Percentiles rank a stretch among this genome's conserved stretches.
Conservation (phyloP, 2,888 invertebrate genomes). For the Sialis fuliginosa region DNA sequence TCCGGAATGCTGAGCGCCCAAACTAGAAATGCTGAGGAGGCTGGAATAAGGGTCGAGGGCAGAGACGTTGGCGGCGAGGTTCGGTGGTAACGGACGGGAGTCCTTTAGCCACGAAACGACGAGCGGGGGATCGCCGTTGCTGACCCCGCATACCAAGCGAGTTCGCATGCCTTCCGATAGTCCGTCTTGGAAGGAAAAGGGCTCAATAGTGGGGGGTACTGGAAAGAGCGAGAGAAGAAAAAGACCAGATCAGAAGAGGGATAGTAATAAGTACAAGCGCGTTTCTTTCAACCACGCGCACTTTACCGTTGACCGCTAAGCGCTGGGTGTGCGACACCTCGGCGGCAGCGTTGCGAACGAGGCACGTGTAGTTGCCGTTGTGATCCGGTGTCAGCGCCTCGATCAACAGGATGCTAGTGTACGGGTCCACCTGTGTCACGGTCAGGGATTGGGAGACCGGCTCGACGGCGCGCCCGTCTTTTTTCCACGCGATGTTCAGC, state of each 20-base stretch:
- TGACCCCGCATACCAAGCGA: conserved; percentile 63
- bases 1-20: conserved; percentile 56
- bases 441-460: conserved; percentile 36
- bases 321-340: conserved; percentile 56
- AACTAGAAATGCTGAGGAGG: conserved; percentile 58
- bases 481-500: conserved; percentile 57
- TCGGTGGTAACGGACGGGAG: conserved; percentile 46
- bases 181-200: conserved; percentile 70
- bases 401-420: conserved; percentile 60
- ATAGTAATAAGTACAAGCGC: conserved; percentile 31
- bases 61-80: conserved; percentile 48
- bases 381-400: conserved; percentile 57
- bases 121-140: conserved; percentile 63
- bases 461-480: conserved; percentile 48
- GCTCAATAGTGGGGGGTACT: conserved; percentile 75
- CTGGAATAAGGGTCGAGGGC: conserved; percentile 60
- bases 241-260: conserved; percentile 36
- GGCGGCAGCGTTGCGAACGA: conserved; percentile 52
- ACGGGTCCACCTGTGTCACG: conserved; percentile 56
- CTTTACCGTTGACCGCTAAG: conserved; percentile 61
- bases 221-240: conserved; percentile 32
- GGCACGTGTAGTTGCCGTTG: conserved; percentile 62
- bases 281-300: conserved; percentile 20
- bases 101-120: conserved; percentile 71
- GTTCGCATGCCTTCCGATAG: conserved; percentile 68